These are phyloP conservation scores for Calephelis nemesis DNA, from an alignment of 1,140 invertebrate species.

Conservation along the genomic window DNA sequence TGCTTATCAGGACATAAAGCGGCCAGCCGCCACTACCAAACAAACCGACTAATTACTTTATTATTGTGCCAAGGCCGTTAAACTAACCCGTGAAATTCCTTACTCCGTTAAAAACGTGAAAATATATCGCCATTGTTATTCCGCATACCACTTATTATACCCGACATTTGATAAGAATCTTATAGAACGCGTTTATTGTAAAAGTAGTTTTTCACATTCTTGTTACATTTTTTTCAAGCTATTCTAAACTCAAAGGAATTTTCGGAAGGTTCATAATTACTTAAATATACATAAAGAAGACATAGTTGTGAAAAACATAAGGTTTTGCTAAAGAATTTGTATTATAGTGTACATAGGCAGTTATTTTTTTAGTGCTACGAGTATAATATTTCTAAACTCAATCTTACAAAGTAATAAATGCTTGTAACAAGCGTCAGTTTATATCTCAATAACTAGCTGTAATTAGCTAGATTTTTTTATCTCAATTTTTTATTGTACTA, in stretches of 20 bases:
- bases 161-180: constrained; percentile 10
- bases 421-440: too few species aligned
- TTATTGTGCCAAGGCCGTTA: constrained; percentile 12
- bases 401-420: too few species aligned
- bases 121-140: constrained; percentile 13
- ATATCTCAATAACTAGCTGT: too few species aligned
- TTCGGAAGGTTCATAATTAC: neutral
- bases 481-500: too few species aligned
- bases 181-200: neutral
- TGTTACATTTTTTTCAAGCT: neutral
- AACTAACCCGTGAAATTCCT: constrained; percentile 14
- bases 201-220: constrained; percentile 15
- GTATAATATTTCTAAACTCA: too few species aligned
- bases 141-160: constrained; percentile 15
- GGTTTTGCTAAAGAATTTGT: too few species aligned
- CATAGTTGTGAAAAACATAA: constrained; percentile 1
- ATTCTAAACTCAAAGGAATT: neutral
- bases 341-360: too few species aligned
- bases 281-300: neutral
- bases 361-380: too few species aligned
- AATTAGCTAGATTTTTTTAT: too few species aligned
- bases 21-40: constrained; percentile 7
- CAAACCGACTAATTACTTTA: constrained; percentile 17
- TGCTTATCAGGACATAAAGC: constrained; percentile 10
- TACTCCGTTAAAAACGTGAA: constrained; percentile 15